phyloP scores from a whole-genome alignment of 2,797 vertebrate genomes.

The Dendrocincla fuliginosa region DNA sequence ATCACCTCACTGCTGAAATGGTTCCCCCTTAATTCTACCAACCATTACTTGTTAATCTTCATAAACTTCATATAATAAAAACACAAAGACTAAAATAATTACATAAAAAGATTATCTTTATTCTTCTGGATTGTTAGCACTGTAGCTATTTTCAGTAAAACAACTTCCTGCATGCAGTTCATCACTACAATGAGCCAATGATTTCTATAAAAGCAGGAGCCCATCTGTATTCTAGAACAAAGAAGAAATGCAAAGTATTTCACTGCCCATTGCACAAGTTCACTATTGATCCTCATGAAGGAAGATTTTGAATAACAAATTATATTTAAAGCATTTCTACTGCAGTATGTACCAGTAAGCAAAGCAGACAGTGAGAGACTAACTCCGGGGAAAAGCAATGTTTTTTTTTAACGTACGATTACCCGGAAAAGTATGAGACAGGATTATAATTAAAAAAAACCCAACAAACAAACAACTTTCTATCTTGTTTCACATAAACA shows the following conservation, averaged over 20 bases:
- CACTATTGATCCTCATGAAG: slow-evolving; percentile 61
- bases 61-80: slow-evolving; percentile 30
- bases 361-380: slow-evolving; percentile 68
- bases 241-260: slow-evolving; percentile 68
- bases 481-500: slow-evolving; percentile 1
- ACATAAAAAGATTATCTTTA: slow-evolving; percentile 84
- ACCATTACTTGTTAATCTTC: not conserved
- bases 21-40: not conserved
- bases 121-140: slow-evolving; percentile 81
- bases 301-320: slow-evolving; percentile 38
- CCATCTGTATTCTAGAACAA: slow-evolving; percentile 57
- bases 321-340: slow-evolving; percentile 43
- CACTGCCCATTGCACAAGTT: slow-evolving; percentile 46
- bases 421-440: slow-evolving; percentile 54
- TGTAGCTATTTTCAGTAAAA: slow-evolving; percentile 77
- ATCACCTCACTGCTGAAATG: not conserved
- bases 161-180: slow-evolving; percentile 83
- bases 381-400: slow-evolving; percentile 59
- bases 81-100: slow-evolving; percentile 33
- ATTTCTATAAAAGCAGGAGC: slow-evolving; percentile 77
- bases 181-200: slow-evolving; percentile 72
- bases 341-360: slow-evolving; percentile 55
- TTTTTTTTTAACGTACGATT: not conserved
- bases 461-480: not conserved
- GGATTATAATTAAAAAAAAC: not conserved